These are phyloP conservation scores for Hydroisotoma schaefferi DNA, from an alignment of 2,888 invertebrate species.

Conservation along the genomic window DNA sequence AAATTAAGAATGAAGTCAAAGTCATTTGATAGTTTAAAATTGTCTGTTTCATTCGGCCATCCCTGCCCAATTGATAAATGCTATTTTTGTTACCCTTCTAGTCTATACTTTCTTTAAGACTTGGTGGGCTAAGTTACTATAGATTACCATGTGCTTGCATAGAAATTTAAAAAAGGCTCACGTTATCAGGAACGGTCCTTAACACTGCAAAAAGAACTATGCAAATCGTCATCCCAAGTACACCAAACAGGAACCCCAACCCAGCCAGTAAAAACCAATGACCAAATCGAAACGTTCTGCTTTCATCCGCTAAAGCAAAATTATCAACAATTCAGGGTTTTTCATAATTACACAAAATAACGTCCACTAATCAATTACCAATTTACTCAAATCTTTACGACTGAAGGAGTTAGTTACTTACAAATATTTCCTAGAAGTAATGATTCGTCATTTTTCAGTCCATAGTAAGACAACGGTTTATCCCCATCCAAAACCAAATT, in stretches of 20 bases:
- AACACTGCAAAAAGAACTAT: conserved; percentile 48
- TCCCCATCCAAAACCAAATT: conserved; percentile 49
- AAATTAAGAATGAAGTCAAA: no score
- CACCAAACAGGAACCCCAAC: conserved; percentile 52
- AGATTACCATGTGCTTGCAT: no score
- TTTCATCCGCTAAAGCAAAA: conserved; percentile 8
- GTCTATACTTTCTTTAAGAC: no score
- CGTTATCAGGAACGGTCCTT: conserved; percentile 42
- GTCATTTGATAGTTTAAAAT: no score
- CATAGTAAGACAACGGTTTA: conserved; percentile 47
- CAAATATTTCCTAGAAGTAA: conserved; percentile 50
- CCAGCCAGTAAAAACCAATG: conserved; percentile 52
- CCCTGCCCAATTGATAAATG: no score
- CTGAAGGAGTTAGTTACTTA: conserved; percentile 32
- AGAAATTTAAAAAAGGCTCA: no score
- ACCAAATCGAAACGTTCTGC: conserved; percentile 49
- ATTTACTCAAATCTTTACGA: not conserved
- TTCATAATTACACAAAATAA: not conserved
- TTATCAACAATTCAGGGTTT: no score
- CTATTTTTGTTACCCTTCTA: no score
- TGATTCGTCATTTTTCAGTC: conserved; percentile 50
- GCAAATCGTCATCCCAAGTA: conserved; percentile 51
- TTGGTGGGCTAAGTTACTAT: no score
- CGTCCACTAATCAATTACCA: not conserved
- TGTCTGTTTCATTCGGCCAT: no score